Conservation (phyloP, 2,888 invertebrate genomes). For the Perizoma flavofasciatum region DNA sequence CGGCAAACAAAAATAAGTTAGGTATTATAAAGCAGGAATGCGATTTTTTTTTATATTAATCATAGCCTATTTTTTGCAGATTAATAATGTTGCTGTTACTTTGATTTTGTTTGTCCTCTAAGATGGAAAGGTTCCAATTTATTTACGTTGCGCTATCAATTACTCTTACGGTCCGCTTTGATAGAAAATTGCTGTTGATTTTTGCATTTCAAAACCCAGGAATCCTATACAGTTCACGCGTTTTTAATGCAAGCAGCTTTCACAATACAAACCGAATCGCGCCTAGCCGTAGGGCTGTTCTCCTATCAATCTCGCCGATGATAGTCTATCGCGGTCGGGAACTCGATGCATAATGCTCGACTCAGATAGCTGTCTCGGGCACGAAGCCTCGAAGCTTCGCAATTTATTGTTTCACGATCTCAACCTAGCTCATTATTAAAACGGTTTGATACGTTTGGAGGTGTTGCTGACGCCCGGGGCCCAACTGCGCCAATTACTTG, state of each 20-base stretch:
- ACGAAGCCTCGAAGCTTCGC: constrained; percentile 83
- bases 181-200: constrained; percentile 18
- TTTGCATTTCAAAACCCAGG: constrained; percentile 15
- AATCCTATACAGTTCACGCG: constrained; percentile 44
- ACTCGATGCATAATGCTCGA: constrained; percentile 80
- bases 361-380: constrained; percentile 81
- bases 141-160: constrained; percentile 1
- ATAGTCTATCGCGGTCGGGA: constrained; percentile 75
- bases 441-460: constrained; percentile 82
- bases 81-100: no score
- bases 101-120: no score
- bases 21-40: no score
- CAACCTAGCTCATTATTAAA: constrained; percentile 82
- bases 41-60: no score
- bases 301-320: constrained; percentile 82
- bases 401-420: constrained; percentile 85
- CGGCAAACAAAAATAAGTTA: neutral
- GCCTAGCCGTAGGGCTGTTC: constrained; percentile 76
- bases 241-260: constrained; percentile 61
- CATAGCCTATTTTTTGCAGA: no score
- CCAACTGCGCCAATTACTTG: constrained; percentile 76
- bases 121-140: no score
- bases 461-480: constrained; percentile 81
- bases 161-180: constrained; percentile 8
- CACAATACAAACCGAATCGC: constrained; percentile 66